Evolutionary conservation across 2,888 invertebrate species (phyloP).

Genomic region (Cancer borealis): DNA sequence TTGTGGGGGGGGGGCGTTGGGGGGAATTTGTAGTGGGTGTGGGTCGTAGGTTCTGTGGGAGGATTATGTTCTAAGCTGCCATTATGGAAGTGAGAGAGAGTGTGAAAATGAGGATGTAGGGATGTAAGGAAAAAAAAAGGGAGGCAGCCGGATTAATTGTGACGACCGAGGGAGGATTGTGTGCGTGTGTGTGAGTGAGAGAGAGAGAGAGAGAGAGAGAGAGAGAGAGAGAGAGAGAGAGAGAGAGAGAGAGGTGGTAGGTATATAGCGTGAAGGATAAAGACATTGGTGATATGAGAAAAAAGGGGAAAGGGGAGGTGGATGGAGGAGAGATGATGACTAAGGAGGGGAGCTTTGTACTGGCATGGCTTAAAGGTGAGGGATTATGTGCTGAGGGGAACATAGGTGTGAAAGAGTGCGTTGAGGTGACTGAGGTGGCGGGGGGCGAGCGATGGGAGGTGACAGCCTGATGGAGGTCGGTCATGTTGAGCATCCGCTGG

Average conservation of each 20-base stretch:
- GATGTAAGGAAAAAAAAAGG: background rate
- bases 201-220: background rate
- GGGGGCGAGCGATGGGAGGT: conserved; percentile 9
- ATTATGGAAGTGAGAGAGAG: conserved; percentile 16
- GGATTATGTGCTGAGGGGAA: background rate
- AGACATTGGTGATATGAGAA: conserved; percentile 14
- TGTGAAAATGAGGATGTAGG: conserved; percentile 37
- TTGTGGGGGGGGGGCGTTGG: background rate
- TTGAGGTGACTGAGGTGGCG: background rate
- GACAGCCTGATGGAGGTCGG: conserved; percentile 37
- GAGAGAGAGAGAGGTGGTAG: background rate
- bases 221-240: background rate
- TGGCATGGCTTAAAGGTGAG: conserved; percentile 30
- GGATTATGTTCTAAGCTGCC: background rate
- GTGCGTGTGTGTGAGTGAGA: background rate
- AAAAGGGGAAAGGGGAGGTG: conserved; percentile 15
- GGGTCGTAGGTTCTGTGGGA: background rate
- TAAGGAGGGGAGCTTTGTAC: conserved; percentile 38
- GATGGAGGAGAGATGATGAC: background rate
- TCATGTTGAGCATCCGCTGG: conserved; percentile 19
- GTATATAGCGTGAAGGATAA: background rate
- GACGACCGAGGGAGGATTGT: background rate
- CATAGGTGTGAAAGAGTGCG: conserved; percentile 42
- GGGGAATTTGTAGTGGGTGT: background rate
- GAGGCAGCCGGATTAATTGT: conserved; percentile 3